phyloP scores from a whole-genome alignment of 2,888 invertebrate genomes.

The Ennomos erosarius region DNA sequence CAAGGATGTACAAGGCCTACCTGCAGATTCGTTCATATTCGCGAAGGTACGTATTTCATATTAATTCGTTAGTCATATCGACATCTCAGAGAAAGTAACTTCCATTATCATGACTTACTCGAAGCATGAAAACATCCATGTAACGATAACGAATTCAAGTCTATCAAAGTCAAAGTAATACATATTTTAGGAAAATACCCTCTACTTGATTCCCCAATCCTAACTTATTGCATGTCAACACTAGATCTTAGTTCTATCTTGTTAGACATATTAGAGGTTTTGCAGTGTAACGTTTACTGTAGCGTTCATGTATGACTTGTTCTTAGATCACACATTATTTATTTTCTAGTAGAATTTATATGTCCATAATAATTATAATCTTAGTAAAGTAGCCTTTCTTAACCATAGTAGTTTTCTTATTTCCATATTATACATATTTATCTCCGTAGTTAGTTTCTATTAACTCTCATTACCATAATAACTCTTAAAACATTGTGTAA shows the following conservation, averaged over 20 bases:
- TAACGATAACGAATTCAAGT: slow-evolving; percentile 5
- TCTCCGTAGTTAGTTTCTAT: slow-evolving; percentile 26
- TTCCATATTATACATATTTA: slow-evolving; percentile 9
- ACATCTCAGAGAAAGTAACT: slow-evolving; percentile 6
- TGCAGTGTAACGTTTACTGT: slow-evolving; percentile 23
- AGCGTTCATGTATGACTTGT: slow-evolving; percentile 27
- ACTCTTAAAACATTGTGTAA: slow-evolving; percentile 2
- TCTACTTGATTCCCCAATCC: slow-evolving; percentile 14
- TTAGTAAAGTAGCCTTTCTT: slow-evolving; percentile 17
- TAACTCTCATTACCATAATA: slow-evolving; percentile 6
- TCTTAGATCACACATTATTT: slow-evolving; percentile 24
- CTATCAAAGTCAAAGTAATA: slow-evolving; percentile 15
- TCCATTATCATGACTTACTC: slow-evolving; percentile 23
- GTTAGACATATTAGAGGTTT: slow-evolving; percentile 7
- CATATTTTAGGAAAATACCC: slow-evolving; percentile 16
- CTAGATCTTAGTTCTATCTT: slow-evolving; percentile 26
- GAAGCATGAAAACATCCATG: slow-evolving; percentile 22
- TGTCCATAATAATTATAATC: slow-evolving; percentile 3
- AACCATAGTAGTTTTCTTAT: slow-evolving; percentile 14
- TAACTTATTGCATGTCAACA: slow-evolving; percentile 27
- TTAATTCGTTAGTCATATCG: slow-evolving; percentile 13
- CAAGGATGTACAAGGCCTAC: slow-evolving; percentile 98
- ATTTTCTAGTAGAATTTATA: slow-evolving; percentile 20
- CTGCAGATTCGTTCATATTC: slow-evolving; percentile 99
- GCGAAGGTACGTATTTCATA: slow-evolving; percentile 89